Base-by-base conservation (phyloP, 2,113 vertebrate genomes). In the Silurus glanis region DNA sequence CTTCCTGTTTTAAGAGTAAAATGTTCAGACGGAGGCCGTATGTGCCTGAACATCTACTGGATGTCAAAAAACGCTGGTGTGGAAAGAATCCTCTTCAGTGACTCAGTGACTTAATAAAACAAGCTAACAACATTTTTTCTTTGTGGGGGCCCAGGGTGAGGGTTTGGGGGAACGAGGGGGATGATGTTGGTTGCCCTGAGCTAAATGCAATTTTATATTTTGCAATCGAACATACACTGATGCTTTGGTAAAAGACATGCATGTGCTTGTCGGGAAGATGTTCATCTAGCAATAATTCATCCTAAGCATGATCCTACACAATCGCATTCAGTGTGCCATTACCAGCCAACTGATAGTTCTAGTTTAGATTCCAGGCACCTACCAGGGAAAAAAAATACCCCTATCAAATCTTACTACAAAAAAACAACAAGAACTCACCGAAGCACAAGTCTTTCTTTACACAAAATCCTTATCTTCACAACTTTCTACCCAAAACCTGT, bases 1-100 rank as follows among this genome's bases (percentile, higher is more conserved):
- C 21, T 88, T 88, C 87, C 87, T 83, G 80, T 79, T 13, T 37
- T 53, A 61, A 58, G 61, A 61, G 45, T 23, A 66, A 62, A 14
- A 56, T 3, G 17, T 66, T 9, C 9, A 47, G 25, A 84, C 55
- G 66, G 19, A 17, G 0, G 10, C 59, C 61, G 23, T 6, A 47
- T 10, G 66, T 0, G 10, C 23, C 21, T 19, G 13, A 10, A 71
- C 13, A 28, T 4, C 16, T 28, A 10, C 62, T 47, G 47, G 6
- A 17, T 75, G 19, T 25, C 4, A 72, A 79, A 37, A 62, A 85
- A 82, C 5, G 6, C 49, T 23, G 25, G 21, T 2, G 10, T 71
- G 47, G 49, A 37, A 83, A 72, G 8, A 47, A 17, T 5, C 45
- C 23, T 62, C 13, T 75, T 49, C 37, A 25, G 5, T 19, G 4